These are phyloP conservation scores for Rhodinocichla rosea DNA, from an alignment of 2,113 vertebrate genomes.

Conservation along the genomic window DNA sequence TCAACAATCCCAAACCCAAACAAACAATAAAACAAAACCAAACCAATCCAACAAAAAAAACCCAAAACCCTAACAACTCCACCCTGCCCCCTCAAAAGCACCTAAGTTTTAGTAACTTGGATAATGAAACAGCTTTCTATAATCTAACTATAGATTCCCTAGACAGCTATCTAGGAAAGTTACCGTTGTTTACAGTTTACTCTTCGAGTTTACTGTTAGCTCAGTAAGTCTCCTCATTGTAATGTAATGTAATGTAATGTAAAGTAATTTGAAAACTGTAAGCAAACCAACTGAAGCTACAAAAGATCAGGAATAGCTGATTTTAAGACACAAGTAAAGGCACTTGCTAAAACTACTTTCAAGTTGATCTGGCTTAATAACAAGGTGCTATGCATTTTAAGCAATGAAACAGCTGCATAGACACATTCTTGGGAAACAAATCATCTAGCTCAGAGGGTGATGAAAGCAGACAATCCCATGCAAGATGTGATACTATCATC, in stretches of 20 bases:
- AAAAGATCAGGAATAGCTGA: background rate
- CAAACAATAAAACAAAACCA: background rate
- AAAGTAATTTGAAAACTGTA: background rate
- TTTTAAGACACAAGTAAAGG: background rate
- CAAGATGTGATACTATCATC: background rate
- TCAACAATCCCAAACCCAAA: background rate
- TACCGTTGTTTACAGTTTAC: background rate
- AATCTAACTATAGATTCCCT: background rate
- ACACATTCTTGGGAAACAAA: background rate
- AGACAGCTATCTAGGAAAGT: background rate
- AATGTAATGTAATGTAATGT: background rate
- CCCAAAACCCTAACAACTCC: accelerated
- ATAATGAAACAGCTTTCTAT: background rate
- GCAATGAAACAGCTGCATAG: background rate
- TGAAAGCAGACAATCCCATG: background rate
- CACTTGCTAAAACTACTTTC: background rate
- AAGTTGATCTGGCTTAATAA: background rate
- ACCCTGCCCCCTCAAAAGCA: accelerated
- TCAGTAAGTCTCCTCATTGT: background rate
- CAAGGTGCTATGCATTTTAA: background rate
- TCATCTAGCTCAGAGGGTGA: background rate
- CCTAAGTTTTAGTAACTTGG: background rate
- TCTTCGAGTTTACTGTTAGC: background rate
- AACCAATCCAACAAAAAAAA: background rate
- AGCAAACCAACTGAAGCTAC: background rate